Percentiles rank a stretch among this genome's conserved stretches.
Conservation (phyloP, 1,140 invertebrate species). For the Archegozetes longisetosus region DNA sequence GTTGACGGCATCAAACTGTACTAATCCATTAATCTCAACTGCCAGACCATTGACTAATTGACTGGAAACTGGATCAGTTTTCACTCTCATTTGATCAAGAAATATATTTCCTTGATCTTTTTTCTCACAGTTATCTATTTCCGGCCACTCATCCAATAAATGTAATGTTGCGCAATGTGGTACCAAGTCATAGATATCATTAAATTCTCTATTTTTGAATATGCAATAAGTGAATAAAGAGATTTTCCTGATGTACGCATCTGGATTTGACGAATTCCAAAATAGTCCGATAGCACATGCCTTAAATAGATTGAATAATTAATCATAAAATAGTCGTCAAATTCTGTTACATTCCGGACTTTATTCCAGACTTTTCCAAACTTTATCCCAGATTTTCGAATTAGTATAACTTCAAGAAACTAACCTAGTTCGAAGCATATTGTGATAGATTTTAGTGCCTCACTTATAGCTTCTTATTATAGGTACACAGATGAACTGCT, state of each 20-base stretch:
- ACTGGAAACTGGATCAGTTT: not conserved
- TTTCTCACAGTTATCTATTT: not conserved
- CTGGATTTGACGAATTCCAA: too few species aligned
- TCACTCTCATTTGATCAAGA: not conserved
- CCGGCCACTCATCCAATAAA: not conserved
- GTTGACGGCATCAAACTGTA: not conserved
- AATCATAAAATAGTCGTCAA: too few species aligned
- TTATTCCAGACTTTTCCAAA: too few species aligned
- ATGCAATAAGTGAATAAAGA: conserved; percentile 5
- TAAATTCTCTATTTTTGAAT: conserved; percentile 7
- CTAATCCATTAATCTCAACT: not conserved
- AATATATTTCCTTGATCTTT: not conserved
- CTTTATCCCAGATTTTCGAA: not conserved
- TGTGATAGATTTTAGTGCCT: too few species aligned
- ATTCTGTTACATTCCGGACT: not conserved
- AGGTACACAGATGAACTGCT: too few species aligned
- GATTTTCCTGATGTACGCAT: too few species aligned
- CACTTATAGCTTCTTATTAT: too few species aligned
- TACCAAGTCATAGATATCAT: not conserved
- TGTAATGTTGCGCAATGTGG: not conserved
- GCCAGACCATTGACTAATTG: conserved; percentile 1
- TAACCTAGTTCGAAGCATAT: too few species aligned
- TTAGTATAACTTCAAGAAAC: too few species aligned
- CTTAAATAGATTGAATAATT: too few species aligned
- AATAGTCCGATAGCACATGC: too few species aligned